phyloP scores from a whole-genome alignment of 2,113 vertebrate species.

The Serilophus lunatus region DNA sequence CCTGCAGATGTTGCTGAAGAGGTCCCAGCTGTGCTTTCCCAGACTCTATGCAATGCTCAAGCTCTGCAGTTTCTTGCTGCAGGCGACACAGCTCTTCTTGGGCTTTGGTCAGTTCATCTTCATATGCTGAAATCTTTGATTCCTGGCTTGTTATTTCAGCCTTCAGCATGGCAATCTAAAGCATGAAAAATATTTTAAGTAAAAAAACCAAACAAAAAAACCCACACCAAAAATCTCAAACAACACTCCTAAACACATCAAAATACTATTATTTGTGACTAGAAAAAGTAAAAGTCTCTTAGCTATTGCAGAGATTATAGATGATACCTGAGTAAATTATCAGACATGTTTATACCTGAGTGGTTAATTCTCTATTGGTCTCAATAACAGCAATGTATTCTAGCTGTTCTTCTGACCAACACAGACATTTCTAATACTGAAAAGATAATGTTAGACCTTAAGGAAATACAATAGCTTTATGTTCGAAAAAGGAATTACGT shows the following conservation, averaged over 20 bases:
- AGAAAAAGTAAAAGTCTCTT: not conserved
- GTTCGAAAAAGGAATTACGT: not conserved
- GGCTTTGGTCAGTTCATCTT: slow-evolving; percentile 89
- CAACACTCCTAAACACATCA: not conserved
- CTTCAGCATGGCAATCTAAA: slow-evolving; percentile 88
- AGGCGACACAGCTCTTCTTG: slow-evolving; percentile 87
- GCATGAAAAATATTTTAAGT: not conserved
- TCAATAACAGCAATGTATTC: not conserved
- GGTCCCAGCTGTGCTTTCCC: slow-evolving; percentile 88
- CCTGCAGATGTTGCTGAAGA: slow-evolving; percentile 87
- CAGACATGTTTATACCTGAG: not conserved
- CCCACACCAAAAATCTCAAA: not conserved
- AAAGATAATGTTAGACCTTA: not conserved
- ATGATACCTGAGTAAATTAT: not conserved
- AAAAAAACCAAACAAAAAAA: not conserved
- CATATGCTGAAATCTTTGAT: slow-evolving; percentile 86
- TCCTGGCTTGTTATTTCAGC: slow-evolving; percentile 89
- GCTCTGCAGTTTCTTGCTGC: slow-evolving; percentile 88
- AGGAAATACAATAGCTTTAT: not conserved
- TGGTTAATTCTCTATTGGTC: not conserved
- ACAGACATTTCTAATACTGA: not conserved
- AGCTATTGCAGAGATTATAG: not conserved
- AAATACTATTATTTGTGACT: not conserved
- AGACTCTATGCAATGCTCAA: slow-evolving; percentile 87
- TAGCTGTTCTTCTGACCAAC: not conserved